These are phyloP conservation scores for Engraulis encrasicolus DNA, from an alignment of 2,113 vertebrate genomes.

Conservation along the genomic window DNA sequence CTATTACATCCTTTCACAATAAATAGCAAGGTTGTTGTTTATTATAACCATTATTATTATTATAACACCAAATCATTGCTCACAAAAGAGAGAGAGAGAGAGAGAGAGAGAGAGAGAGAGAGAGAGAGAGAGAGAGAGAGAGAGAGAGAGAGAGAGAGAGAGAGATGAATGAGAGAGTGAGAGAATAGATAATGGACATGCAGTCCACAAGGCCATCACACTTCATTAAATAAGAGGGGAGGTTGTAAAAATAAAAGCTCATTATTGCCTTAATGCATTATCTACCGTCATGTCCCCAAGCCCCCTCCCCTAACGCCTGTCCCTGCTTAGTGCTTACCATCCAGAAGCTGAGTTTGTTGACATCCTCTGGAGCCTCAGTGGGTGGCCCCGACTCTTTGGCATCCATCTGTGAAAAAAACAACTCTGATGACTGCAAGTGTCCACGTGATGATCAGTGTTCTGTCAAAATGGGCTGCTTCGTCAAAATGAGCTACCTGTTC, in stretches of 20 bases:
- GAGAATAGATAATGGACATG: too few relatives aligned
- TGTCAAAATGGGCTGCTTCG: too few relatives aligned
- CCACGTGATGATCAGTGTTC: background rate
- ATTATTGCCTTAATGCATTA: background rate
- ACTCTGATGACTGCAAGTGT: background rate
- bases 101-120: background rate
- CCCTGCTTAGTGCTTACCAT: conserved; percentile 71
- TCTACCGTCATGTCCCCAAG: background rate
- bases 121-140: background rate
- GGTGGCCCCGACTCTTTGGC: conserved; percentile 61
- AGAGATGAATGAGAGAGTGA: background rate
- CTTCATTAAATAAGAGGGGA: background rate
- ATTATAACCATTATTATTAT: too few relatives aligned
- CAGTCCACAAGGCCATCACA: background rate
- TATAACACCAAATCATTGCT: too few relatives aligned
- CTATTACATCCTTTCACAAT: too few relatives aligned
- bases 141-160: background rate
- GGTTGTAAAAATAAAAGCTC: background rate
- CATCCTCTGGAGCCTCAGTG: conserved; percentile 63
- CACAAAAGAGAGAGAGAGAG: conserved; percentile 7
- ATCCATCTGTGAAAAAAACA: conserved; percentile 14
- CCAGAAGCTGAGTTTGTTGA: conserved; percentile 77
- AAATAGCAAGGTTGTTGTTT: too few relatives aligned
- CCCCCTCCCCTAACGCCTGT: background rate
- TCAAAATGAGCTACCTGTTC: too few relatives aligned